Percentiles rank a stretch among this genome's conserved stretches.
phyloP scores from a whole-genome alignment of 2,113 vertebrate species.

The Sphyrna mokarran region DNA sequence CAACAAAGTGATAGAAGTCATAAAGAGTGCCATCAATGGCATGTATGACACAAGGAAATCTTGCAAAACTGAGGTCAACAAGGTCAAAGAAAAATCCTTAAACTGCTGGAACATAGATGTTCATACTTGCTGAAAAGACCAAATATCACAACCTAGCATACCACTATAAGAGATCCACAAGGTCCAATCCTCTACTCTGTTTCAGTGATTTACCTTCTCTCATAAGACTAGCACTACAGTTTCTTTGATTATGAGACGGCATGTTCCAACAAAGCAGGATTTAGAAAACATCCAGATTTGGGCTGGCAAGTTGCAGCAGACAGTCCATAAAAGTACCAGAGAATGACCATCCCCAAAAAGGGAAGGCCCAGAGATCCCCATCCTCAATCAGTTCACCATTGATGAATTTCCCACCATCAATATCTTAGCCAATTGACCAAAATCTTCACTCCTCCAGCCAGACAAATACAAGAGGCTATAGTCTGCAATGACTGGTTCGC shows the following conservation, averaged over 20 bases:
- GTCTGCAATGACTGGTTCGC: not conserved
- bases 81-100: not conserved
- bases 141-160: not conserved
- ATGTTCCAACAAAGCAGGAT: not conserved
- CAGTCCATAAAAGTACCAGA: not conserved
- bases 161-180: not conserved
- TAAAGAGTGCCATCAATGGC: not conserved
- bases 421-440: not conserved
- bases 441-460: not conserved
- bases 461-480: not conserved
- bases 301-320: not conserved
- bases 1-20: not conserved
- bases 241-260: not conserved
- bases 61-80: not conserved
- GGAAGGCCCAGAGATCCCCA: not conserved
- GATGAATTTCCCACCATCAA: not conserved
- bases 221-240: not conserved
- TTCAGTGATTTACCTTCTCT: not conserved
- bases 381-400: not conserved
- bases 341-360: not conserved
- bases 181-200: too few species aligned
- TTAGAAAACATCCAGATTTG: not conserved
- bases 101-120: not conserved
- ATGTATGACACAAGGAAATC: not conserved
- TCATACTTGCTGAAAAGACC: not conserved